phyloP scores from a whole-genome alignment of 2,888 invertebrate genomes.

The Drosophila mayaguana region DNA sequence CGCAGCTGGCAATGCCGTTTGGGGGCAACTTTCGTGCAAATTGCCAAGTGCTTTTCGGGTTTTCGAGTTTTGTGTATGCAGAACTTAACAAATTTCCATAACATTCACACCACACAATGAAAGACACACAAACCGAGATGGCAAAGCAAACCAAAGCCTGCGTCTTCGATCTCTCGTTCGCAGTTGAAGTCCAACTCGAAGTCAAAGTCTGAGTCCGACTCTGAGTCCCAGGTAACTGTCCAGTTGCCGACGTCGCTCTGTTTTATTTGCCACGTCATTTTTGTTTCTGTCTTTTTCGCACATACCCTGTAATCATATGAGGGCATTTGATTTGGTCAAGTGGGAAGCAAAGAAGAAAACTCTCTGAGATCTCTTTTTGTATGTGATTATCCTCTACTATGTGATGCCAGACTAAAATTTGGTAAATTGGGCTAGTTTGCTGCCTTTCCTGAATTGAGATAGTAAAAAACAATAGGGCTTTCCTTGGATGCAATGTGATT shows the following conservation, averaged over 20 bases:
- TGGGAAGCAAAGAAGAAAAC: not conserved
- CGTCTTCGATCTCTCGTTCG: slow-evolving; percentile 52
- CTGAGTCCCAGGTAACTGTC: slow-evolving; percentile 50
- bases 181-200: slow-evolving; percentile 2
- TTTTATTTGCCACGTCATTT: slow-evolving; percentile 77
- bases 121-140: slow-evolving; percentile 48
- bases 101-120: slow-evolving; percentile 78
- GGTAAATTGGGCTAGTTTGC: not conserved
- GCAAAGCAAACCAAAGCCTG: slow-evolving; percentile 47
- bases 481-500: not conserved
- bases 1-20: slow-evolving; percentile 55
- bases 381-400: not conserved
- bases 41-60: slow-evolving; percentile 67
- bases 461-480: not conserved
- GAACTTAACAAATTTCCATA: slow-evolving; percentile 80
- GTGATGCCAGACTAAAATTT: not conserved
- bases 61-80: slow-evolving; percentile 69
- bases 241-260: slow-evolving; percentile 68
- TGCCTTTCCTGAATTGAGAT: not conserved
- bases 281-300: not conserved
- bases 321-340: not conserved
- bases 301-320: slow-evolving; percentile 31
- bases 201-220: slow-evolving; percentile 9
- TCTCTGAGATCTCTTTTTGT: not conserved
- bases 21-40: slow-evolving; percentile 73